Percentiles rank a stretch among this genome's conserved stretches.
These are phyloP conservation scores for Hesperia comma DNA, from an alignment of 2,888 invertebrate genomes.

Conservation along the genomic window DNA sequence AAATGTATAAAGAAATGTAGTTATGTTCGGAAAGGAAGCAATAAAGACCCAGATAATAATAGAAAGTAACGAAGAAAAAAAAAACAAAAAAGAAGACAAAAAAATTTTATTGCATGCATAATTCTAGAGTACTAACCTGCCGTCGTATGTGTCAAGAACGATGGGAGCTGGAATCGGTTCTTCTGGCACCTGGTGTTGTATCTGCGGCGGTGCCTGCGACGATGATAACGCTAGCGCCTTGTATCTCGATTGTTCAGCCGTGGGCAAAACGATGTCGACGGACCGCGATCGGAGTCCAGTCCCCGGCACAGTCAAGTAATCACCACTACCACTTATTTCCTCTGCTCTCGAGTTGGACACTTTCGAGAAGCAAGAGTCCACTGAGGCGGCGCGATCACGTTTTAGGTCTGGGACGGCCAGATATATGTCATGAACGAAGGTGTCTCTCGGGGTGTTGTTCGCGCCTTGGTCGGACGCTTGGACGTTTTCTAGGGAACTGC, in stretches of 20 bases:
- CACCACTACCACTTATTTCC: constrained; percentile 86
- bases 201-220: constrained; percentile 63
- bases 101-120: constrained; percentile 39
- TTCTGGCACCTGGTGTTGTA: constrained; percentile 53
- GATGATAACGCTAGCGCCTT: constrained; percentile 91
- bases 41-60: no score
- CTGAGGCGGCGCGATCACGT: constrained; percentile 93
- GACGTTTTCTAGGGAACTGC: constrained; percentile 88
- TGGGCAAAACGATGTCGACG: constrained; percentile 94
- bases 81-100: constrained; percentile 43
- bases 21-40: no score
- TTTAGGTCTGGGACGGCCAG: constrained; percentile 92
- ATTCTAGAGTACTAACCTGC: constrained; percentile 61
- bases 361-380: constrained; percentile 93
- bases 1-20: no score
- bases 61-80: constrained; percentile 46
- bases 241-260: constrained; percentile 92
- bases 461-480: constrained; percentile 79
- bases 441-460: constrained; percentile 62
- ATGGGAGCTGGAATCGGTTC: constrained; percentile 49
- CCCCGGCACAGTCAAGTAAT: constrained; percentile 88
- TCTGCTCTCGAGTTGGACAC: constrained; percentile 88
- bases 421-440: constrained; percentile 88
- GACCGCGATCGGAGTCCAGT: constrained; percentile 90
- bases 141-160: constrained; percentile 53